Conservation (phyloP, 2,113 vertebrate species). For the Galemys pyrenaicus region DNA sequence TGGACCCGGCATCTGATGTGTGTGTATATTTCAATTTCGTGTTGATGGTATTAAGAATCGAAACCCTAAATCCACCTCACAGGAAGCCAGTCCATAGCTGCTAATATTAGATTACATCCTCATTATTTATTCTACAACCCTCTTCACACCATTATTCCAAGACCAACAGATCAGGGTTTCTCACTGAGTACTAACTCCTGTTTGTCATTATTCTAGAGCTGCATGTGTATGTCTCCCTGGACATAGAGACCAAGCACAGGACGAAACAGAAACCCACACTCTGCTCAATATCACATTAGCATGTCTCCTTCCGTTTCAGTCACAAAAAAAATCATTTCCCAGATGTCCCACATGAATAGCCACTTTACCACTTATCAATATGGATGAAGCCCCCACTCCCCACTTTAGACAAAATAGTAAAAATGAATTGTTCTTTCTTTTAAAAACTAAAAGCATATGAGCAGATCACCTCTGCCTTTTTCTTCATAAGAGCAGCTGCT, state of each 20-base stretch:
- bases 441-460: constrained; percentile 26
- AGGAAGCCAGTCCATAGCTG: constrained; percentile 65
- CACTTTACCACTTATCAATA: constrained; percentile 50
- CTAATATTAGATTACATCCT: constrained; percentile 77
- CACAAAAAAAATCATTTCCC: constrained; percentile 61
- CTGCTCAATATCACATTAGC: constrained; percentile 58
- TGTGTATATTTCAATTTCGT: constrained; percentile 10
- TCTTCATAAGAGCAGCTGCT: constrained; percentile 42
- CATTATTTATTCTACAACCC: constrained; percentile 81
- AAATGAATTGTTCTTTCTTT: constrained; percentile 23
- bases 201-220: constrained; percentile 77
- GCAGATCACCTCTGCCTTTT: background rate
- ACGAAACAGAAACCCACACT: constrained; percentile 68
- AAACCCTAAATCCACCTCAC: constrained; percentile 68
- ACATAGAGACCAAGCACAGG: constrained; percentile 64
- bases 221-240: background rate
- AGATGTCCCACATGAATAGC: constrained; percentile 58
- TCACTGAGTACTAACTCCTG: constrained; percentile 75
- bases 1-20: constrained; percentile 57
- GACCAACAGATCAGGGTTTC: constrained; percentile 74
- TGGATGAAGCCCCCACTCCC: constrained; percentile 26
- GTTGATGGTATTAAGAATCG: constrained; percentile 68
- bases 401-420: constrained; percentile 38
- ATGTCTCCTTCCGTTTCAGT: background rate
- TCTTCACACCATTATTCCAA: constrained; percentile 76